Evolutionary conservation across 2,797 vertebrate species (phyloP).

Genomic region (Eleutherodactylus coqui): DNA sequence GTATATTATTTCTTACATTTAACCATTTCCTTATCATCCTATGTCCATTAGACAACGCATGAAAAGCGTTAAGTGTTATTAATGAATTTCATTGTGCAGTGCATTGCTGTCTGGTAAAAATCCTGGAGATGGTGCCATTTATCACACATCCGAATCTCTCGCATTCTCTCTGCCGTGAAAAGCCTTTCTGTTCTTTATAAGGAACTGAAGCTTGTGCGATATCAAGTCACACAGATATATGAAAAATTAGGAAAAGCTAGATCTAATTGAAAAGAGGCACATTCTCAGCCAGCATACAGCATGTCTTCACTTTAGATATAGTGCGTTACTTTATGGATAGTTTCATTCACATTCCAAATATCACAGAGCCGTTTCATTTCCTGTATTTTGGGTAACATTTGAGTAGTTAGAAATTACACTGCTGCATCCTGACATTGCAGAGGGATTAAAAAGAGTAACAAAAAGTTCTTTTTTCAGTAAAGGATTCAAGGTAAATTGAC

Average conservation of each 20-base stretch:
- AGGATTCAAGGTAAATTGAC: no score
- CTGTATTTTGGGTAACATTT: neutral
- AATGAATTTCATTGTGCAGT: neutral
- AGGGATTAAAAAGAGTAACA: neutral
- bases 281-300: neutral
- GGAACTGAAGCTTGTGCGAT: neutral
- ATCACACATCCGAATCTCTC: constrained; percentile 49
- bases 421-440: neutral
- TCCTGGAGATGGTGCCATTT: constrained; percentile 69
- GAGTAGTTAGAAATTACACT: neutral
- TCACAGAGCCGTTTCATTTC: neutral
- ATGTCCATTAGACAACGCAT: neutral
- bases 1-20: neutral
- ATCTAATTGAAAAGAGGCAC: neutral
- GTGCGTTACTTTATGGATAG: neutral
- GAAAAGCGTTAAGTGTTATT: neutral
- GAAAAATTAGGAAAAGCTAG: neutral
- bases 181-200: neutral
- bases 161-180: constrained; percentile 11
- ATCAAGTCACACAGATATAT: neutral
- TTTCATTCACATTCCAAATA: neutral
- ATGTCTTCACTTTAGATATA: neutral
- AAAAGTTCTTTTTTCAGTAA: no score
- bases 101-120: constrained; percentile 46
- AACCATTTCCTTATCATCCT: constrained; percentile 11